phyloP scores from a whole-genome alignment of 1,140 invertebrate genomes.

The Rhagoletis zephyria region DNA sequence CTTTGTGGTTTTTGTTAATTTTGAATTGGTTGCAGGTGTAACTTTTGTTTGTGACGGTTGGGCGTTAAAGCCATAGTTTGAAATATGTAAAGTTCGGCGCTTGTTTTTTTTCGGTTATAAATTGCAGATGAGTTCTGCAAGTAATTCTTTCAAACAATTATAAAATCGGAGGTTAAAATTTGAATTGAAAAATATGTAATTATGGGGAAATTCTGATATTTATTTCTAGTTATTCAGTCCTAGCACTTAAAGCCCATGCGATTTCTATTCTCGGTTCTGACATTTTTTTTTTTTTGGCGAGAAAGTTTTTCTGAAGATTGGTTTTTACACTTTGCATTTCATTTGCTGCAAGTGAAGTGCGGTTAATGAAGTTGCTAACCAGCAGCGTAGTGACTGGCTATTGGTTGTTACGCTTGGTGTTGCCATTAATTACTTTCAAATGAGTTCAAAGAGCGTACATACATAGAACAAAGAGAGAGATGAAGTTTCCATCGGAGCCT shows the following conservation, averaged over 20 bases:
- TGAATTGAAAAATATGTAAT: too few relatives aligned
- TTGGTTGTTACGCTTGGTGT: neutral
- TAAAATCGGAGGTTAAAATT: too few relatives aligned
- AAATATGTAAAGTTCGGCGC: too few relatives aligned
- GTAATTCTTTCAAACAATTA: too few relatives aligned
- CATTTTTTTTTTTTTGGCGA: neutral
- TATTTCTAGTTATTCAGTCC: too few relatives aligned
- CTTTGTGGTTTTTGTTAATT: neutral
- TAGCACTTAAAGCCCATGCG: too few relatives aligned
- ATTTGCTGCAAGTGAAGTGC: neutral
- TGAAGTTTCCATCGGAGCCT: neutral
- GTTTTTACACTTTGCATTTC: neutral
- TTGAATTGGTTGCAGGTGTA: neutral
- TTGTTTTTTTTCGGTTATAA: too few relatives aligned
- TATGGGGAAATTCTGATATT: too few relatives aligned
- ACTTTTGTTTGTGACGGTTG: constrained; percentile 17
- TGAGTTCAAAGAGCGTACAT: constrained; percentile 3
- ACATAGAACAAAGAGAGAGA: neutral
- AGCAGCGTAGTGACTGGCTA: neutral
- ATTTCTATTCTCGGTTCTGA: neutral
- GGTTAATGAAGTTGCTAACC: constrained; percentile 32
- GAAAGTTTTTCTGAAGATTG: neutral
- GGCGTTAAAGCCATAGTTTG: neutral
- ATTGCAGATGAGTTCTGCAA: too few relatives aligned
- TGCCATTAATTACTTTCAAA: constrained; percentile 50